These are phyloP conservation scores for Oreochromis niloticus DNA, from an alignment of 2,113 vertebrate genomes.

Conservation along the genomic window DNA sequence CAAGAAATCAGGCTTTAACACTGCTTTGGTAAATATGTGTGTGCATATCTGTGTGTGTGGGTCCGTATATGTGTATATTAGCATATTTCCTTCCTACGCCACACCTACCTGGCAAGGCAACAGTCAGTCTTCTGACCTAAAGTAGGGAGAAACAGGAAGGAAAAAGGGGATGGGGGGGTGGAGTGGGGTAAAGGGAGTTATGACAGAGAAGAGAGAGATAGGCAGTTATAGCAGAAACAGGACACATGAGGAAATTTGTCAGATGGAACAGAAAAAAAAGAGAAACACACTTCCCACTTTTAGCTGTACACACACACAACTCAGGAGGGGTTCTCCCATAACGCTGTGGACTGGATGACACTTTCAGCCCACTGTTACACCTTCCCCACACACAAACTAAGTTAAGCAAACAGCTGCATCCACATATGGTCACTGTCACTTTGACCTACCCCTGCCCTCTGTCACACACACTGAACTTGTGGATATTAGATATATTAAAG, in stretches of 20 bases:
- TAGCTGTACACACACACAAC: not conserved
- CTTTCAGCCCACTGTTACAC: not conserved
- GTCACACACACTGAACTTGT: not conserved
- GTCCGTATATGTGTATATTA: not conserved
- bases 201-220: slow-evolving; percentile 1
- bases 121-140: slow-evolving; percentile 93
- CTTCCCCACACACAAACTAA: not conserved
- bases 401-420: slow-evolving; percentile 28
- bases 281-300: not conserved
- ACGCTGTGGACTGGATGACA: slow-evolving; percentile 2
- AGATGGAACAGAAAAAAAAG: slow-evolving; percentile 26
- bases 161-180: not conserved
- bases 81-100: slow-evolving; percentile 41
- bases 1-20: slow-evolving; percentile 28
- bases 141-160: slow-evolving; percentile 54
- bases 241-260: slow-evolving; percentile 23
- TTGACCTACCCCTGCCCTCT: slow-evolving; percentile 15
- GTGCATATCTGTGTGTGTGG: not conserved
- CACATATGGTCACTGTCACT: slow-evolving; percentile 36
- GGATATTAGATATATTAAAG: slow-evolving; percentile 10
- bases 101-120: slow-evolving; percentile 89
- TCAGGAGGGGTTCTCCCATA: slow-evolving; percentile 13
- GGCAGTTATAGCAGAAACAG: slow-evolving; percentile 24
- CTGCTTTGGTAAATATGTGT: not conserved
- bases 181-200: not conserved